Percentiles rank a stretch among this genome's conserved stretches.
phyloP scores from a whole-genome alignment of 2,888 invertebrate genomes.

The Drosophila putrida region DNA sequence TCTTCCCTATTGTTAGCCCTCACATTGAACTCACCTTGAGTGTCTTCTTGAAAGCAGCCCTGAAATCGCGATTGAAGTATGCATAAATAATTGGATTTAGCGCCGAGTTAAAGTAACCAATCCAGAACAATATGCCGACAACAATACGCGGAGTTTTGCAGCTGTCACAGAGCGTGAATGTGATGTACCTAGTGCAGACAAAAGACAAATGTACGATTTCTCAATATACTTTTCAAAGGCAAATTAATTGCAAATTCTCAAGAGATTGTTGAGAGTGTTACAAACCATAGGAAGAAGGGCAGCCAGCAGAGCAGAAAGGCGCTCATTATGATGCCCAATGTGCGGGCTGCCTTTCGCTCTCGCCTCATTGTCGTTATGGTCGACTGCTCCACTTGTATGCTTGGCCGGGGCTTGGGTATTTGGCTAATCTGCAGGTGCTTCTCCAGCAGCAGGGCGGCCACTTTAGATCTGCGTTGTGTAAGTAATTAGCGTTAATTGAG shows the following conservation, averaged over 20 bases:
- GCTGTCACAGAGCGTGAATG: constrained; percentile 90
- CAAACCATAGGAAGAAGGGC: constrained; percentile 96
- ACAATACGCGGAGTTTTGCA: constrained; percentile 94
- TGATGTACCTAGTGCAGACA: constrained; percentile 90
- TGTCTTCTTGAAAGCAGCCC: constrained; percentile 97
- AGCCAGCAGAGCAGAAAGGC: constrained; percentile 98
- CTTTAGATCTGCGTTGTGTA: constrained; percentile 90
- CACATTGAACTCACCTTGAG: constrained; percentile 86
- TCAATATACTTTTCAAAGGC: neutral
- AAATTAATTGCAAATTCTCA: constrained; percentile 7
- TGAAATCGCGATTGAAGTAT: constrained; percentile 98
- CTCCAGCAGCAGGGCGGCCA: constrained; percentile 93
- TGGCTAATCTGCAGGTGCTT: constrained; percentile 96
- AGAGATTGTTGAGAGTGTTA: neutral
- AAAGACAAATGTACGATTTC: neutral
- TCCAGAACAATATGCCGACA: constrained; percentile 97
- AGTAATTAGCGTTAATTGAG: constrained; percentile 60
- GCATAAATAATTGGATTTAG: constrained; percentile 98
- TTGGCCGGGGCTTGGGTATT: constrained; percentile 90
- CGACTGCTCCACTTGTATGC: constrained; percentile 90
- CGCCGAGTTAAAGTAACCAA: constrained; percentile 98
- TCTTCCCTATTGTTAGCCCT: neutral
- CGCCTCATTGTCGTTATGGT: constrained; percentile 95
- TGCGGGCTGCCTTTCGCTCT: constrained; percentile 96
- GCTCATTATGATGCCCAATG: constrained; percentile 98